Evolutionary conservation across 2,888 invertebrate species (phyloP).

Genomic region (Netelia virgata): DNA sequence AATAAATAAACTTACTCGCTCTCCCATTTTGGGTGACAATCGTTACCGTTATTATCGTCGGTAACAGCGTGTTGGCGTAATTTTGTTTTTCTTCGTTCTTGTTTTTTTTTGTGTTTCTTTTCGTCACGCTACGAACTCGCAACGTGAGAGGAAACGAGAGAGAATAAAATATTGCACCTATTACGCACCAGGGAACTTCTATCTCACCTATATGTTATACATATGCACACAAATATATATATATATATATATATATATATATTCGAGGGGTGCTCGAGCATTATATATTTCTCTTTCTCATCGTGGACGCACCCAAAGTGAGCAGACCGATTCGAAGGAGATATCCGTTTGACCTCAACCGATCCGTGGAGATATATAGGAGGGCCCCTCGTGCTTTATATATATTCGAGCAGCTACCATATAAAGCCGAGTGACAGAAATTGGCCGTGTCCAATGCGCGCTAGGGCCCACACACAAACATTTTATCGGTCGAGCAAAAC

Average conservation of each 20-base stretch:
- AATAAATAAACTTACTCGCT: conserved; percentile 6
- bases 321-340: conserved; percentile 67
- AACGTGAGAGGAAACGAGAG: conserved; percentile 64
- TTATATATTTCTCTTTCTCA: conserved; percentile 64
- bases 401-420: background rate
- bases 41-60: conserved; percentile 1
- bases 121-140: conserved; percentile 57
- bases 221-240: background rate
- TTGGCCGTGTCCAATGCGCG: conserved; percentile 81
- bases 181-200: conserved; percentile 45
- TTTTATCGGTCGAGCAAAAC: conserved; percentile 58
- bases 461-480: conserved; percentile 59
- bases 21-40: conserved; percentile 58
- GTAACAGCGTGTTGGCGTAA: background rate
- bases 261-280: conserved; percentile 36
- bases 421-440: conserved; percentile 79
- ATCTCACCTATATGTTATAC: conserved; percentile 36
- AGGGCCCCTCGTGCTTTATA: conserved; percentile 23
- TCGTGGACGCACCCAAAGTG: conserved; percentile 69
- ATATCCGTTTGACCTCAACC: conserved; percentile 71
- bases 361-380: conserved; percentile 68
- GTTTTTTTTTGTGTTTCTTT: conserved; percentile 40
- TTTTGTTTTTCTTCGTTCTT: too few species aligned
- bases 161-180: conserved; percentile 48
- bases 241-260: conserved; percentile 16